Evolutionary conservation across 2,797 vertebrate genomes (phyloP), one percentile per base, ranked within the genome.

Genomic region (Ficedula albicollis): DNA sequence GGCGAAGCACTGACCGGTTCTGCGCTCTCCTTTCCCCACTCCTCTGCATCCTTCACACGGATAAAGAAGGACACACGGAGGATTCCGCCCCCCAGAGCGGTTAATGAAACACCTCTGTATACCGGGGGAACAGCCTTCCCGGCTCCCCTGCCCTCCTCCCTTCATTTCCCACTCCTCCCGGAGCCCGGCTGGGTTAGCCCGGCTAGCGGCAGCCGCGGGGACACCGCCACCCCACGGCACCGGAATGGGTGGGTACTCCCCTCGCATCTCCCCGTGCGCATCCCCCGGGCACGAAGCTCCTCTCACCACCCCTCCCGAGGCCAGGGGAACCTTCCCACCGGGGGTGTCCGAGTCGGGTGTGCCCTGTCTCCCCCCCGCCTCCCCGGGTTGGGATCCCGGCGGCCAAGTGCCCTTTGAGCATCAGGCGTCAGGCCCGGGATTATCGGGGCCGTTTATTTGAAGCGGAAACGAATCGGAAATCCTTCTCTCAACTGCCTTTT

Each of bases 401-500:
- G 22, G 78, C 80, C 90, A 95, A 96, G 49, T 90, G 93, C 85
- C 94, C 95, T 97, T 91, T 93, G 75, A 97, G 96, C 95, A 90
- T 96, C 91, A 95, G 81, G 96, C 87, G 64, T 94, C 84, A 62
- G 93, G 84, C 69, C 84, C 60, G 41, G 75, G 92, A 95, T 96
- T 94, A 92, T 95, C 94, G 79, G 75, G n/a, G 85, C 75, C 70
- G 68, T 92, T 95, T 94, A 95, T 95, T 82, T 87, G 90, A 96
- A 96, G 90, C 87, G 90, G 95, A 95, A 96, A 96, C 79, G 92
- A 95, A 94, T 96, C 92, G 92, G 94, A 96, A 96, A 96, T 95
- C 82, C 94, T 98, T 97, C 95, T 97, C 95, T 96, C 96, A 95
- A 95, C 93, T 96, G 96, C 91, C 75, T 90, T 96, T 92, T 55